These are phyloP conservation scores for Eulemur rubriventer DNA, from an alignment of 2,797 vertebrate genomes.

Conservation along the genomic window DNA sequence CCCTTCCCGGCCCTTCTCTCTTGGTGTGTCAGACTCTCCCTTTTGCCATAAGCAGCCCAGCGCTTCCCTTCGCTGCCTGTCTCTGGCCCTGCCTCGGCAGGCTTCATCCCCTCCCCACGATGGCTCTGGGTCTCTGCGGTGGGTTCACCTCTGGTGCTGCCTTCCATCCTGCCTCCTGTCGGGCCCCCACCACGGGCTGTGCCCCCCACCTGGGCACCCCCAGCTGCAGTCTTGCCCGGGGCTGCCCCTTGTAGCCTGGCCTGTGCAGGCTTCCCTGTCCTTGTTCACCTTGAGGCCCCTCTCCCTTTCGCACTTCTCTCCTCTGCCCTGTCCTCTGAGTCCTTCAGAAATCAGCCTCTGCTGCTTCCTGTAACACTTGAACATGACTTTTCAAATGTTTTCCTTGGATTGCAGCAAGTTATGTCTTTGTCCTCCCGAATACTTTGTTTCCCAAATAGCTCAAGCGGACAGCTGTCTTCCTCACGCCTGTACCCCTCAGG, in stretches of 20 bases:
- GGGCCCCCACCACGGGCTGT: too few relatives aligned
- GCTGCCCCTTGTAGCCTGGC: background rate
- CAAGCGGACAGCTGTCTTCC: background rate
- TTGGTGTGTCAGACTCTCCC: background rate
- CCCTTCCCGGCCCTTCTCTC: background rate
- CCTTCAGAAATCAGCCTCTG: background rate
- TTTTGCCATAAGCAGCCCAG: background rate
- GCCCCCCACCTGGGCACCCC: background rate
- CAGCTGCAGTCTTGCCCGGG: background rate
- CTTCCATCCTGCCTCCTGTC: background rate
- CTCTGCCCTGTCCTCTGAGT: background rate
- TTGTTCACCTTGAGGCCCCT: background rate
- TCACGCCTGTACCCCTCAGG: background rate
- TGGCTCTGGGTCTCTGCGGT: background rate
- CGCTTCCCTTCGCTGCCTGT: background rate
- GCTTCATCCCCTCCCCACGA: background rate
- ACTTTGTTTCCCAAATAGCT: background rate
- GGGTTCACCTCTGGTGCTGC: background rate
- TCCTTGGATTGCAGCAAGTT: background rate
- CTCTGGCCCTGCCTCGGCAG: background rate
- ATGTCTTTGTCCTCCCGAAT: background rate
- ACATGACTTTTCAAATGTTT: background rate
- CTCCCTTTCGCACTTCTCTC: background rate
- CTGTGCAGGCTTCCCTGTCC: background rate
- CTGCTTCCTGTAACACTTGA: background rate